Evolutionary conservation across 2,113 vertebrate genomes (phyloP).

Genomic region (Sylvilagus bachmani): DNA sequence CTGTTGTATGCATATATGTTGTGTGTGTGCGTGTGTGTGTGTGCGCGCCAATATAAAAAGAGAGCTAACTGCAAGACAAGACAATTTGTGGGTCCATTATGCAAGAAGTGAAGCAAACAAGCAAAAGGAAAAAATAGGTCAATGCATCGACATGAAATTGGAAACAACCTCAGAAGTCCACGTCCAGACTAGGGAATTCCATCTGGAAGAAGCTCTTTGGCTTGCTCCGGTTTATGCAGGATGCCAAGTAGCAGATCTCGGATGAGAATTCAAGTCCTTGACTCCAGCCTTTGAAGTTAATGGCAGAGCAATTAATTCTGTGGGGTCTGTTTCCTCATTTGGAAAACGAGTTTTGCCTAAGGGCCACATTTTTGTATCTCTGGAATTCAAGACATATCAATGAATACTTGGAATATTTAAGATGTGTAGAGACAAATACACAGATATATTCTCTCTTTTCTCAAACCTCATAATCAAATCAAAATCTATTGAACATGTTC

Average conservation of each 20-base stretch:
- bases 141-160: background rate
- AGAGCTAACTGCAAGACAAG: background rate
- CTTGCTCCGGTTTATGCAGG: background rate
- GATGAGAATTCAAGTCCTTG: background rate
- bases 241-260: background rate
- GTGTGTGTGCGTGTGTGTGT: background rate
- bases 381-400: background rate
- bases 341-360: background rate
- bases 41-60: background rate
- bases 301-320: background rate
- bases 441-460: background rate
- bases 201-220: background rate
- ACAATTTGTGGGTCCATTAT: background rate
- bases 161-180: background rate
- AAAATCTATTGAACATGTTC: conserved; percentile 41
- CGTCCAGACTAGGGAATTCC: background rate
- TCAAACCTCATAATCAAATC: background rate
- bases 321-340: background rate
- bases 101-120: background rate
- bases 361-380: background rate
- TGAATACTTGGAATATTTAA: background rate
- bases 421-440: background rate
- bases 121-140: background rate
- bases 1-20: background rate
- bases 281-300: background rate